Evolutionary conservation across 2,113 vertebrate genomes (phyloP).

Genomic region (Chaenogobius annularis): DNA sequence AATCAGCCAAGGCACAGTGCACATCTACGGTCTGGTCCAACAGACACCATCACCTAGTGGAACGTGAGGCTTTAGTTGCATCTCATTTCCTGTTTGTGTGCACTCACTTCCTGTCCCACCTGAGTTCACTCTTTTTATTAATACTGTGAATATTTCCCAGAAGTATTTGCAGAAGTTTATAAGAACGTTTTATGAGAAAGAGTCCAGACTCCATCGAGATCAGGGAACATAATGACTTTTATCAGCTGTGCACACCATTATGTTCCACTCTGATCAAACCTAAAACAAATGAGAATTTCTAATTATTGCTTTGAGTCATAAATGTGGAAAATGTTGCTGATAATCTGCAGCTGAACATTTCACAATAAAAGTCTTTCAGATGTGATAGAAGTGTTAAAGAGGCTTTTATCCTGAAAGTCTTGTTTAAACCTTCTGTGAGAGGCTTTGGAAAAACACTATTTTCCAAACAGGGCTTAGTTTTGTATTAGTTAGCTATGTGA

Average conservation of each 20-base stretch:
- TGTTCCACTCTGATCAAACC: not conserved
- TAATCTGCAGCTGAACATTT: not conserved
- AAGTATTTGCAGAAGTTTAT: slow-evolving; percentile 2
- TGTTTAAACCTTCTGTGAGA: not conserved
- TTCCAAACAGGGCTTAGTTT: not conserved
- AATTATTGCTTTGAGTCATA: not conserved
- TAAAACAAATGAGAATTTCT: not conserved
- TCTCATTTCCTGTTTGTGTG: slow-evolving; percentile 1
- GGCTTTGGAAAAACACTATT: not conserved
- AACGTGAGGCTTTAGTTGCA: not conserved
- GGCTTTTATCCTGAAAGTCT: slow-evolving; percentile 1
- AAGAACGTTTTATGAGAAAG: slow-evolving; percentile 1
- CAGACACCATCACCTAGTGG: not conserved
- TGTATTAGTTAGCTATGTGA: not conserved
- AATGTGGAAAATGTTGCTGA: not conserved
- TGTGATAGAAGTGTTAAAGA: not conserved
- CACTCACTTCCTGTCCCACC: not conserved
- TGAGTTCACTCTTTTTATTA: not conserved
- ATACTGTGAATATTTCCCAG: slow-evolving; percentile 5
- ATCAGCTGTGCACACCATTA: slow-evolving; percentile 1
- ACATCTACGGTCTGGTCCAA: no score
- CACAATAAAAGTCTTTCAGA: not conserved
- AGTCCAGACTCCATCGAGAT: slow-evolving; percentile 5
- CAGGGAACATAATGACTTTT: slow-evolving; percentile 1
- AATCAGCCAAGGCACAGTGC: not conserved